Evolutionary conservation across 1,140 invertebrate species (phyloP).

Genomic region (Drosophila rufa): DNA sequence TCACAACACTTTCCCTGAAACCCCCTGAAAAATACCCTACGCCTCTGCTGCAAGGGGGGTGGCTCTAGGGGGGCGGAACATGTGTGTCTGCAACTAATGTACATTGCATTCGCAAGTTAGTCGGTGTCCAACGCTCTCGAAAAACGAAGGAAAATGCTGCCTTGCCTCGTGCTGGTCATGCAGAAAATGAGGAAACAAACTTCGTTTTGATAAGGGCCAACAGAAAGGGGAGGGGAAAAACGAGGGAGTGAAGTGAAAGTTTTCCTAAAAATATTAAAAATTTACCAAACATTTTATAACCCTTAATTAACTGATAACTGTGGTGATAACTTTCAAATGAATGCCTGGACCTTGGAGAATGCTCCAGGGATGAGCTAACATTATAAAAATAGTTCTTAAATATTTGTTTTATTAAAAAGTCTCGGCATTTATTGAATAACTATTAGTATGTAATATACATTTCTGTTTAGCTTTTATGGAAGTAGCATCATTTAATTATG

Average conservation of each 20-base stretch:
- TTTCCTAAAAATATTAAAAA: constrained; percentile 19
- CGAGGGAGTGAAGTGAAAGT: neutral
- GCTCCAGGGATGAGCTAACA: too few relatives aligned
- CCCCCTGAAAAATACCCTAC: too few relatives aligned
- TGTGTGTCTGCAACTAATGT: constrained; percentile 20
- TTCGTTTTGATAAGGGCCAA: constrained; percentile 21
- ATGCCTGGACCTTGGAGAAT: too few relatives aligned
- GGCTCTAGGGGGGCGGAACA: neutral
- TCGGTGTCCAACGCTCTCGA: constrained; percentile 9
- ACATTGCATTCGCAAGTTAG: constrained; percentile 15
- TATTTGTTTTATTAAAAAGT: too few relatives aligned
- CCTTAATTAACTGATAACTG: constrained; percentile 18
- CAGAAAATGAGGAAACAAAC: constrained; percentile 31
- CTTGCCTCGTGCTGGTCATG: constrained; percentile 17
- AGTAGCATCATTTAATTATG: too few relatives aligned
- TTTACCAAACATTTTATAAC: constrained; percentile 8
- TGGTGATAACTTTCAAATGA: neutral
- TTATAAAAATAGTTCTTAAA: too few relatives aligned
- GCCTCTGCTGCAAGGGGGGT: neutral
- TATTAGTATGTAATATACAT: too few relatives aligned
- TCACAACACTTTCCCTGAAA: too few relatives aligned
- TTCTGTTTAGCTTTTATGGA: too few relatives aligned
- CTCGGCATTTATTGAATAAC: too few relatives aligned
- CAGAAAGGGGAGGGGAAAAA: neutral
- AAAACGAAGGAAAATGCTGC: neutral